Percentiles rank a stretch among this genome's conserved stretches.
Evolutionary conservation across 2,797 vertebrate genomes (phyloP).

Genomic region (Sparus aurata): DNA sequence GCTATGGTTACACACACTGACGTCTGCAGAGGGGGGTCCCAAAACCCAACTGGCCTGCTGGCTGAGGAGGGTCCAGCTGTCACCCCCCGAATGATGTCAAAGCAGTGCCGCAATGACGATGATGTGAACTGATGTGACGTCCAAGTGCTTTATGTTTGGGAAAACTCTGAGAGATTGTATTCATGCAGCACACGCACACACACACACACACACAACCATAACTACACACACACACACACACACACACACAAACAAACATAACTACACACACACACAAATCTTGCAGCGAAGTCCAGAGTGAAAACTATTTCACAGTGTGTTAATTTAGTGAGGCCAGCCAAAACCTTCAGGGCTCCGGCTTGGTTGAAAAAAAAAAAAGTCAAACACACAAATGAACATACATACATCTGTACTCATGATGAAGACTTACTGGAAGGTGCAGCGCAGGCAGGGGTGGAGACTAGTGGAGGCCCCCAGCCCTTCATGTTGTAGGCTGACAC

Average conservation of each 20-base stretch:
- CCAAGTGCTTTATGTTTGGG: constrained; percentile 41
- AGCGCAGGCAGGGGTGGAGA: constrained; percentile 87
- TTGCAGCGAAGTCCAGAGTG: constrained; percentile 23
- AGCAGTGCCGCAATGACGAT: constrained; percentile 53
- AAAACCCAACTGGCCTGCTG: constrained; percentile 59
- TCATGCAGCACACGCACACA: constrained; percentile 19
- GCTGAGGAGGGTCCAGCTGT: constrained; percentile 68
- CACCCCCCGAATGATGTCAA: constrained; percentile 67
- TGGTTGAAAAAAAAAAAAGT: constrained; percentile 5
- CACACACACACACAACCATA: background rate
- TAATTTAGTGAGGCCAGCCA: constrained; percentile 40
- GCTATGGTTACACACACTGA: constrained; percentile 78
- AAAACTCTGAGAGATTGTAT: constrained; percentile 36
- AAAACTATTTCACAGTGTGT: constrained; percentile 30
- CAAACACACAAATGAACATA: constrained; percentile 15
- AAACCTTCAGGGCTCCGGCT: constrained; percentile 32
- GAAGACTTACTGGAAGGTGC: constrained; percentile 91
- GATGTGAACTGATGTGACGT: constrained; percentile 44
- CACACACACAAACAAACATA: constrained; percentile 15
- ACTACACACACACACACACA: background rate
- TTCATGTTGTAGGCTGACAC: constrained; percentile 96
- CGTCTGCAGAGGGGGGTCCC: constrained; percentile 68
- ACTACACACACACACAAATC: constrained; percentile 20
- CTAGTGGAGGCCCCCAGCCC: constrained; percentile 89
- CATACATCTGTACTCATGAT: constrained; percentile 9